Base-by-base conservation (phyloP, 1,140 invertebrate species). In the Drosophila guanche region DNA sequence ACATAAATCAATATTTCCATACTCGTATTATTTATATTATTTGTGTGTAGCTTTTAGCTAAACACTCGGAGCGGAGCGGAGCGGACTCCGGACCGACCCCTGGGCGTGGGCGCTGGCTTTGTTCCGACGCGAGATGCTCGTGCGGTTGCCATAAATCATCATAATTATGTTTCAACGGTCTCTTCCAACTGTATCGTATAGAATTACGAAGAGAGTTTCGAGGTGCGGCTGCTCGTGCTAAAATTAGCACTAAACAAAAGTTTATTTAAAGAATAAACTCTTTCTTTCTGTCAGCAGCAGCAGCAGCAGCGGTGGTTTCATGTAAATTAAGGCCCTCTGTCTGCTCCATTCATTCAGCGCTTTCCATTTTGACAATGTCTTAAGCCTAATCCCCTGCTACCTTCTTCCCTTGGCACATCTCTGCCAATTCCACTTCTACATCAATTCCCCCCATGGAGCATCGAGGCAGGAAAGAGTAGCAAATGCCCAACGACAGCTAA, bases 401-500 rank as follows among this genome's bases (percentile, higher is more conserved):
- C 10, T 37, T 37, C 3, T 37, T 41, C 20, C 25, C n/a, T 23
- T n/a, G 6, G 12, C 4, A 16, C 16, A 22, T 55, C 22, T 29
- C 7, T n/a, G 43, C 6, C 58, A 27, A 53, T 53, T 45, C 20
- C 37, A 46, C 10, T 27, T 33, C 25, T 23, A 37, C 29, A 27
- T 5, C 65, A 53, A 68, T 50, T 50, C 65, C 5, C 51, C 27
- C 43, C 43, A 29, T 22, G 63, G 51, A 68, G 20, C 51, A 48
- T 7, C 25, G 33, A 12, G 12, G 10, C 33, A 37, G 33, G 10
- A 68, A 68, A 68, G 54, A 63, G 42, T 75, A 45, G 73, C 70
- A 86, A 86, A 86, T 86, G 74, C 77, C 55, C 74, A 68, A 83
- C 77, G 83, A 88, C 83, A 88, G 83, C 83, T 88, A 86, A 86